phyloP scores from a whole-genome alignment of 2,113 vertebrate genomes.

The Microcebus tavaratra region DNA sequence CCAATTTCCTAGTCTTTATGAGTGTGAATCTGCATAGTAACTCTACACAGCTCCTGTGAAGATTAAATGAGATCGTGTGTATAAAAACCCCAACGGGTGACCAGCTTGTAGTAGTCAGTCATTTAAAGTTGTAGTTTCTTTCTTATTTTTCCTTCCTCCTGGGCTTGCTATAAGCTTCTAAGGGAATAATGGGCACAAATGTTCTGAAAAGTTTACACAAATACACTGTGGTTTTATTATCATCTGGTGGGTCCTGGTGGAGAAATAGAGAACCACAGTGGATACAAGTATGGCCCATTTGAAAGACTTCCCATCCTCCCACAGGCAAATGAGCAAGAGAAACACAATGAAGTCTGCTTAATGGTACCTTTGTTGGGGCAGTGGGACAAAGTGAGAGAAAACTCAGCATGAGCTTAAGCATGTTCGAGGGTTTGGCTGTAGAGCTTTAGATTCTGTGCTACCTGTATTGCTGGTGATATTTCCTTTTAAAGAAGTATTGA shows the following conservation, averaged over 20 bases:
- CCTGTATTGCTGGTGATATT: not conserved
- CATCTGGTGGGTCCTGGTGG: slow-evolving; percentile 19
- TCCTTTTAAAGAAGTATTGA: slow-evolving; percentile 8
- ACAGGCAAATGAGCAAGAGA: slow-evolving; percentile 12
- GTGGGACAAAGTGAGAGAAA: not conserved
- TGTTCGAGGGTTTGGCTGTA: not conserved
- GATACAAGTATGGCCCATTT: not conserved
- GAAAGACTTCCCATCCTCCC: slow-evolving; percentile 51
- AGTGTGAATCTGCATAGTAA: not conserved
- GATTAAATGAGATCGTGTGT: not conserved
- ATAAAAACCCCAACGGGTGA: not conserved
- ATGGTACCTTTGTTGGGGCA: not conserved
- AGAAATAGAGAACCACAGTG: not conserved
- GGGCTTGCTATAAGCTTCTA: not conserved
- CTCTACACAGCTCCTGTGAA: not conserved
- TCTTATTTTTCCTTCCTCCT: not conserved
- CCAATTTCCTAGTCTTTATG: not conserved
- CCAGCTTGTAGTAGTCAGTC: not conserved
- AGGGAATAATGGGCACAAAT: slow-evolving; percentile 21
- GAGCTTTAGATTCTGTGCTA: not conserved
- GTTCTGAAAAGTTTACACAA: slow-evolving; percentile 27
- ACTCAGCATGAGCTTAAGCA: not conserved
- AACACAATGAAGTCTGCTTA: slow-evolving; percentile 32
- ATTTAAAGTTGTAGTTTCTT: not conserved
- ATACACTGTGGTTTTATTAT: not conserved